A percentile compares a stretch with the other conserved stretches of the same genome.
Conservation (phyloP, 2,113 vertebrate species). For the Amphilophus citrinellus region DNA sequence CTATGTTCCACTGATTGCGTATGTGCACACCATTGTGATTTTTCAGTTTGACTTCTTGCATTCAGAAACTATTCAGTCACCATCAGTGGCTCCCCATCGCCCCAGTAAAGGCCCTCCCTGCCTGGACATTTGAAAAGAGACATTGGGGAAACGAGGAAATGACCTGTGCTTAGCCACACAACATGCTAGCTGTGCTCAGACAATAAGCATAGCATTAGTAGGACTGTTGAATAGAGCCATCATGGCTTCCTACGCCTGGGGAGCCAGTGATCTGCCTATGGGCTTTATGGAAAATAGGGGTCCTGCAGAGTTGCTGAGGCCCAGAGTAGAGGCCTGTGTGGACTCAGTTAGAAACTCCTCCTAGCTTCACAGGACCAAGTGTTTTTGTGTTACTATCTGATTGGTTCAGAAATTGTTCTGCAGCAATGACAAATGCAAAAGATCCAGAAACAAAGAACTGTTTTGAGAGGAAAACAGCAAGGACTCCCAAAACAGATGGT, state of each 20-base stretch:
- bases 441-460: neutral
- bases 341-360: constrained; percentile 31
- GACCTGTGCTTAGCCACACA: constrained; percentile 69
- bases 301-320: constrained; percentile 57
- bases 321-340: constrained; percentile 40
- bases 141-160: constrained; percentile 72
- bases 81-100: constrained; percentile 30
- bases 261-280: constrained; percentile 65
- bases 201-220: constrained; percentile 70
- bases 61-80: constrained; percentile 29
- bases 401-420: constrained; percentile 1
- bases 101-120: constrained; percentile 54
- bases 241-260: constrained; percentile 56
- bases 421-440: neutral
- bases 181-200: constrained; percentile 69
- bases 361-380: neutral
- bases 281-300: constrained; percentile 65
- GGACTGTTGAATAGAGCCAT: constrained; percentile 68
- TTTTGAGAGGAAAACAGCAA: neutral
- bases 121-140: constrained; percentile 66
- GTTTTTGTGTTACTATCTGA: constrained; percentile 23
- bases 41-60: constrained; percentile 31
- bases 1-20: constrained; percentile 22
- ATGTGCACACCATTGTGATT: constrained; percentile 26
- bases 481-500: neutral